A percentile compares a stretch with the other conserved stretches of the same genome.
phyloP scores from a whole-genome alignment of 1,140 invertebrate genomes.

The Venturia canescens region DNA sequence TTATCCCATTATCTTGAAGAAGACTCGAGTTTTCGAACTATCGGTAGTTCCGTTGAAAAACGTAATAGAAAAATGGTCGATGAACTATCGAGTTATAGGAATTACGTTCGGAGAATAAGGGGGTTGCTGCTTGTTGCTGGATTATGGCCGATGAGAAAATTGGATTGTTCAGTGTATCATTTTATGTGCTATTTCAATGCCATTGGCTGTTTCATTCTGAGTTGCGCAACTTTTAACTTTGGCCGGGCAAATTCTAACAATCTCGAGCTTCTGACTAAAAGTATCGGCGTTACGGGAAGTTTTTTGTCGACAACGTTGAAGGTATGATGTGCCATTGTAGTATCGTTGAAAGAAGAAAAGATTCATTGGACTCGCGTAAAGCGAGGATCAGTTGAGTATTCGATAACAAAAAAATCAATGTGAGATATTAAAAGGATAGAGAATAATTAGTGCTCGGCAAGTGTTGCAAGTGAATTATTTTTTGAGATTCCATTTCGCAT shows the following conservation, averaged over 20 bases:
- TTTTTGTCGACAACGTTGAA: conserved; percentile 51
- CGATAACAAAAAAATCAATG: too few species aligned
- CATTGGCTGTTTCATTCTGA: conserved; percentile 4
- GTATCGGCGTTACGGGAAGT: conserved; percentile 52
- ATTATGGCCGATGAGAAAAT: conserved; percentile 37
- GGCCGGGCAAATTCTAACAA: conserved; percentile 45
- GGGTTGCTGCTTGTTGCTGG: conserved; percentile 33
- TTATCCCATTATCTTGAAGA: too few species aligned
- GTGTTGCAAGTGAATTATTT: too few species aligned
- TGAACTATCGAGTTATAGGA: conserved; percentile 37
- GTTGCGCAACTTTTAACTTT: conserved; percentile 34
- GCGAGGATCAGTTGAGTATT: neutral
- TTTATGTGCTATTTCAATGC: neutral
- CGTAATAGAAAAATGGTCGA: conserved; percentile 18
- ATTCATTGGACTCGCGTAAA: neutral
- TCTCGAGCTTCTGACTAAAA: conserved; percentile 51
- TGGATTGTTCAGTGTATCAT: conserved; percentile 18
- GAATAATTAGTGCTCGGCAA: too few species aligned
- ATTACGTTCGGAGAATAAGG: conserved; percentile 35
- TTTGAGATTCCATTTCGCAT: too few species aligned
- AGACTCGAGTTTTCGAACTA: too few species aligned
- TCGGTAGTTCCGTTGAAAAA: too few species aligned
- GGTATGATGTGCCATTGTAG: conserved; percentile 50
- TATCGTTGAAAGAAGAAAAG: too few species aligned
- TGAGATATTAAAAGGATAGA: too few species aligned